Evolutionary conservation across 2,113 vertebrate genomes (phyloP).

Genomic region (Ceuthmochares aereus): DNA sequence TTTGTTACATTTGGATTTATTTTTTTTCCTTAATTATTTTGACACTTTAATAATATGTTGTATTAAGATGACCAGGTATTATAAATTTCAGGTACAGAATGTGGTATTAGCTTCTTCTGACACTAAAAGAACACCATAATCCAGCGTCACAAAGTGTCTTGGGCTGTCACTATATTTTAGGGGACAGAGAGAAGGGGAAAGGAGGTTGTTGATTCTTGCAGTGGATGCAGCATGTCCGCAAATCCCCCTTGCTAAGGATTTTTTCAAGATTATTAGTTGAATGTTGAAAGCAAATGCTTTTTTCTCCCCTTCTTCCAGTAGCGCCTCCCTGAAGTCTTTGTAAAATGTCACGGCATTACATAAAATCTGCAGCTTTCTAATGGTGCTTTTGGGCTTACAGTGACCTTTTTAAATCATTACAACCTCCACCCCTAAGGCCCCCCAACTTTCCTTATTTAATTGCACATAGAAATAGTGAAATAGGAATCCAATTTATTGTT

Average conservation of each 20-base stretch:
- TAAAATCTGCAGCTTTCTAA: conserved; percentile 26
- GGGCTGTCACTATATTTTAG: neutral
- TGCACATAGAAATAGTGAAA: neutral
- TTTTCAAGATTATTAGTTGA: neutral
- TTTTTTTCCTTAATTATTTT: neutral
- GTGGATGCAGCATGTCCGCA: neutral
- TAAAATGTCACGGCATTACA: conserved; percentile 44
- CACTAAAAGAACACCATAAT: neutral
- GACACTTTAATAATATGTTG: neutral
- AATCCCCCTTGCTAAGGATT: neutral
- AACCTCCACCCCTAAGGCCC: neutral
- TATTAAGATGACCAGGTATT: neutral
- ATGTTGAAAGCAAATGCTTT: neutral
- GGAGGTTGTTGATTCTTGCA: neutral
- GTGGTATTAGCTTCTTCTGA: neutral
- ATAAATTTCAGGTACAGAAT: neutral
- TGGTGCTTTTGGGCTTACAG: conserved; percentile 3
- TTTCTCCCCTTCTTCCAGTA: neutral
- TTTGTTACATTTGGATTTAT: neutral
- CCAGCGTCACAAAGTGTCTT: neutral
- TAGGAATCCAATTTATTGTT: conserved; percentile 24
- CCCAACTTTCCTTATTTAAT: neutral
- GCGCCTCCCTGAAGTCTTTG: neutral
- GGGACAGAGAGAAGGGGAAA: neutral
- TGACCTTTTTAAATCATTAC: conserved; percentile 54